phyloP scores from a whole-genome alignment of 1,140 invertebrate genomes.

The Hyphantria cunea region DNA sequence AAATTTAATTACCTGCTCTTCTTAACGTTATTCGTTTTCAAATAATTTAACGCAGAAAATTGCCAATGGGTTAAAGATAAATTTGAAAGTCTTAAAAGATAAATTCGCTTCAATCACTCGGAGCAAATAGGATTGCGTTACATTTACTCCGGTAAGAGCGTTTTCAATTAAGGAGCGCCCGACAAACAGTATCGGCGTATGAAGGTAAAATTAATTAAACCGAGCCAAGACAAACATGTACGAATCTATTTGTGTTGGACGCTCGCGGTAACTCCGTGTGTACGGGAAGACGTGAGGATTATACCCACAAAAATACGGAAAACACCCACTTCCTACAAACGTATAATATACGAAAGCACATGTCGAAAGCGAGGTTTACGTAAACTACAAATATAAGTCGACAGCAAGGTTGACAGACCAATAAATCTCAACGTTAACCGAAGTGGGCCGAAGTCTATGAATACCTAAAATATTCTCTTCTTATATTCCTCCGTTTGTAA shows the following conservation, averaged over 20 bases:
- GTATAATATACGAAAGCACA: neutral
- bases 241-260: conserved; percentile 77
- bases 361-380: neutral
- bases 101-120: conserved; percentile 79
- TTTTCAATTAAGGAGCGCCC: conserved; percentile 79
- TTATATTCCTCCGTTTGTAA: conserved; percentile 8
- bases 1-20: conserved; percentile 69
- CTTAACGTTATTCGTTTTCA: conserved; percentile 46
- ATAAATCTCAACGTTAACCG: conserved; percentile 18
- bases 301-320: conserved; percentile 24
- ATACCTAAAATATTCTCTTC: conserved; percentile 23
- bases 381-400: conserved; percentile 12
- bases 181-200: conserved; percentile 80
- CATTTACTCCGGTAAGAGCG: conserved; percentile 79
- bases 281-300: conserved; percentile 27
- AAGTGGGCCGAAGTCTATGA: conserved; percentile 20
- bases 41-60: conserved; percentile 57
- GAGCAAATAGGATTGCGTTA: conserved; percentile 79
- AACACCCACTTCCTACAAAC: conserved; percentile 1
- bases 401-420: conserved; percentile 23
- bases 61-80: conserved; percentile 66
- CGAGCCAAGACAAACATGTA: conserved; percentile 79
- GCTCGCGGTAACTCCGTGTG: conserved; percentile 46
- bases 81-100: conserved; percentile 80
- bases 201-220: conserved; percentile 81